Evolutionary conservation across 2,797 vertebrate species (phyloP).

Genomic region (Gymnoscopelus microlampas): DNA sequence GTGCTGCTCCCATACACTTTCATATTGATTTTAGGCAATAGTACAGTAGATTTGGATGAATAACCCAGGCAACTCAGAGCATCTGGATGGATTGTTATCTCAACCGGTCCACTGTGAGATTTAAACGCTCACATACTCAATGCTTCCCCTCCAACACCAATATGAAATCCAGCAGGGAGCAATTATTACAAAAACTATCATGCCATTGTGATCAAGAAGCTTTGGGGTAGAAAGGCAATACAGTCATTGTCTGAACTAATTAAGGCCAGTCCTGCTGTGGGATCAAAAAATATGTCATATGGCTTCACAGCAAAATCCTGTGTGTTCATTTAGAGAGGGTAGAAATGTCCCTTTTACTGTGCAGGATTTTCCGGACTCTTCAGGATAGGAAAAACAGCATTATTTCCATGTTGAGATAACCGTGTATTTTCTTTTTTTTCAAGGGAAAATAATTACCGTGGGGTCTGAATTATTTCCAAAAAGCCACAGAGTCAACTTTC

Average conservation of each 20-base stretch:
- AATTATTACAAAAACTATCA: constrained; percentile 1
- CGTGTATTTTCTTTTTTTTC: too few species aligned
- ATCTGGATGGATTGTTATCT: background rate
- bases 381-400: too few species aligned
- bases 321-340: too few species aligned
- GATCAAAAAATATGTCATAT: too few species aligned
- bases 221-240: constrained; percentile 1
- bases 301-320: too few species aligned
- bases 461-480: too few species aligned
- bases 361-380: too few species aligned
- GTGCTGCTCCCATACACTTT: background rate
- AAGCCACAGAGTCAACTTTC: too few species aligned
- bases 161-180: background rate
- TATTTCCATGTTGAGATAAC: too few species aligned
- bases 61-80: background rate
- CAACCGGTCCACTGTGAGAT: background rate
- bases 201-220: background rate
- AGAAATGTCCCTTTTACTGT: too few species aligned
- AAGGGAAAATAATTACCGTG: too few species aligned
- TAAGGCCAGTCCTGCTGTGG: too few species aligned
- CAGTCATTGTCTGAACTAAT: background rate
- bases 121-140: background rate
- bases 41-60: background rate
- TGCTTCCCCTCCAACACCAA: background rate
- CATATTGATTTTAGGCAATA: background rate